Percentiles rank a stretch among this genome's conserved stretches.
phyloP scores from a whole-genome alignment of 2,797 vertebrate genomes.

The Mallotus villosus region DNA sequence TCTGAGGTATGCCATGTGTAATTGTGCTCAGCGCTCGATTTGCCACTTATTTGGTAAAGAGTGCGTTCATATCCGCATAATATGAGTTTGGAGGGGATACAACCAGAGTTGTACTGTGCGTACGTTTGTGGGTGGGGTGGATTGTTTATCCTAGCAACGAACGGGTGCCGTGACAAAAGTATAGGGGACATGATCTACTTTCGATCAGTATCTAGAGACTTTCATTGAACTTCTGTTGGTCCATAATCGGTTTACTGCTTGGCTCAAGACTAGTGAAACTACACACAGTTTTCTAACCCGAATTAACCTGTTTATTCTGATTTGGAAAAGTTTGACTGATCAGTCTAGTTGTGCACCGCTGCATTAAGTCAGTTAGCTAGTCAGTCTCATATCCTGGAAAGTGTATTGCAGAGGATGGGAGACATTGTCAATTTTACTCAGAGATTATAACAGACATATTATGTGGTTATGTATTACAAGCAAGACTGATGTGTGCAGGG shows the following conservation, averaged over 20 bases:
- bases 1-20: conserved; percentile 43
- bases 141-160: conserved; percentile 58
- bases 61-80: conserved; percentile 14
- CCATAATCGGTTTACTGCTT: not conserved
- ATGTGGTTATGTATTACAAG: not conserved
- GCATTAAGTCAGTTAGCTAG: too few relatives aligned
- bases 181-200: conserved; percentile 14
- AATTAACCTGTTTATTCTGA: too few relatives aligned
- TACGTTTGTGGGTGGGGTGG: conserved; percentile 19
- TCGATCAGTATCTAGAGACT: conserved; percentile 11
- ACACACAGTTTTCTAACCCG: too few relatives aligned
- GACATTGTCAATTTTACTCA: not conserved
- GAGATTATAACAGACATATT: not conserved
- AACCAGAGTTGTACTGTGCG: not conserved
- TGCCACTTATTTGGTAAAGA: not conserved
- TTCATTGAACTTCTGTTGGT: not conserved
- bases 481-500: conserved; percentile 25
- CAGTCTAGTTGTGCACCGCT: too few relatives aligned
- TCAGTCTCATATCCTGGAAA: not conserved
- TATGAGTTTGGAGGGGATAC: conserved; percentile 16
- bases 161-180: conserved; percentile 38
- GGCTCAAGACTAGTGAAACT: too few relatives aligned
- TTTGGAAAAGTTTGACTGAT: not conserved
- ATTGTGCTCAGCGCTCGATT: not conserved
- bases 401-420: not conserved